Evolutionary conservation across 2,797 vertebrate genomes (phyloP).

Genomic region (Hydrolagus colliei): DNA sequence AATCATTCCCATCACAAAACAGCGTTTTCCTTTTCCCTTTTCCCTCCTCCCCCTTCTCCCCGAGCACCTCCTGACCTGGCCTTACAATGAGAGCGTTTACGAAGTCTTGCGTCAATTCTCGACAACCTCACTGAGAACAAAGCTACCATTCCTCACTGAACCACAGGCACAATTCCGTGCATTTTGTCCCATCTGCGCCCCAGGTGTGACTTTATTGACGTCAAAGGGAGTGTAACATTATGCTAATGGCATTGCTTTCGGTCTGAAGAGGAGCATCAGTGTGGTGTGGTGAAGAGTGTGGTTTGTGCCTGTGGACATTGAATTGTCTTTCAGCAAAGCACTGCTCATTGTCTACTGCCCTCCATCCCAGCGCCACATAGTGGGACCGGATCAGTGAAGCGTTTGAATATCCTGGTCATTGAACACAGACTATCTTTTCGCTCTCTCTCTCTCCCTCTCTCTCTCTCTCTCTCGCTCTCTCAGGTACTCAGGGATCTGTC

Average conservation of each 20-base stretch:
- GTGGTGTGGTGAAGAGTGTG: neutral
- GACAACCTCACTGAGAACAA: slow-evolving; percentile 9
- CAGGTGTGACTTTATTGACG: slow-evolving; percentile 25
- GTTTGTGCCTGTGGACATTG: neutral
- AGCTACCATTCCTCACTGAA: neutral
- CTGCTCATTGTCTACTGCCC: neutral
- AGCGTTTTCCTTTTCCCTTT: neutral
- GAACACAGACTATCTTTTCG: neutral
- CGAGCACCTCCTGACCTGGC: neutral
- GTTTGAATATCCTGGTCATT: neutral
- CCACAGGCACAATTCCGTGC: neutral
- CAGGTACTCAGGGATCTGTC: neutral
- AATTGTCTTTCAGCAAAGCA: neutral
- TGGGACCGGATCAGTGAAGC: neutral
- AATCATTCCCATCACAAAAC: neutral
- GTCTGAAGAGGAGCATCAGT: neutral
- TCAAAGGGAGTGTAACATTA: neutral
- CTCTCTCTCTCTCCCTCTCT: too few species aligned
- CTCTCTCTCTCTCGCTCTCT: too few species aligned
- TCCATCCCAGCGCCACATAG: neutral
- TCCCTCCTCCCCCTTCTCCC: neutral
- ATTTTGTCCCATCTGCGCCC: neutral
- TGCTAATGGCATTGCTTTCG: neutral
- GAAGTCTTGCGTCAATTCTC: neutral
- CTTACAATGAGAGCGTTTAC: slow-evolving; percentile 1